These are phyloP conservation scores for Boloria selene DNA, from an alignment of 2,888 invertebrate genomes.

Conservation along the genomic window DNA sequence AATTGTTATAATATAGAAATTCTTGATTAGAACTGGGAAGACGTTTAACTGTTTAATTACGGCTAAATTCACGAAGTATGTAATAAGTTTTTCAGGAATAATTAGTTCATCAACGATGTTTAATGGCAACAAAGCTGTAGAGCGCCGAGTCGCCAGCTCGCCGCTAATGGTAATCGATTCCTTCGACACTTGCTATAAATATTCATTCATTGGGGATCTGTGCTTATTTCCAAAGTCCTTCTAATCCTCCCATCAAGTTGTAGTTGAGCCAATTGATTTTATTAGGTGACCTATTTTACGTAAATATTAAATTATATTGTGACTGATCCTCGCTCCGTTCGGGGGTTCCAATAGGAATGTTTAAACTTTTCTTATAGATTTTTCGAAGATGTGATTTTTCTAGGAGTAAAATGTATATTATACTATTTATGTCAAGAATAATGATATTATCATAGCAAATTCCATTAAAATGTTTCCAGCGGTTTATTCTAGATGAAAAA, in stretches of 20 bases:
- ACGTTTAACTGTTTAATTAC: too few relatives aligned
- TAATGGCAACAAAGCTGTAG: slow-evolving; percentile 34
- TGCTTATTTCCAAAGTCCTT: slow-evolving; percentile 38
- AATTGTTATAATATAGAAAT: too few relatives aligned
- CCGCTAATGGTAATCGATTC: slow-evolving; percentile 49
- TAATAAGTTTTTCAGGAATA: slow-evolving; percentile 31
- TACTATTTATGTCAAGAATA: too few relatives aligned
- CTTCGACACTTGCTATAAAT: slow-evolving; percentile 43
- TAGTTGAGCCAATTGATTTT: slow-evolving; percentile 16
- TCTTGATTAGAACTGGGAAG: too few relatives aligned
- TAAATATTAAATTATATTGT: neutral
- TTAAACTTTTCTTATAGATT: too few relatives aligned
- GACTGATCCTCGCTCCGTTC: too few relatives aligned
- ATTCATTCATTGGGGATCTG: slow-evolving; percentile 40
- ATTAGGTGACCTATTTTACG: slow-evolving; percentile 28
- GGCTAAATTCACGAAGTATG: neutral
- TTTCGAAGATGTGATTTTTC: too few relatives aligned
- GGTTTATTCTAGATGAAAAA: too few relatives aligned
- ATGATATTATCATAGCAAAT: too few relatives aligned
- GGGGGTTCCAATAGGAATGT: too few relatives aligned
- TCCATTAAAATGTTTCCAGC: too few relatives aligned
- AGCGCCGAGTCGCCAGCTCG: slow-evolving; percentile 40
- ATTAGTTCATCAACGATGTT: slow-evolving; percentile 30
- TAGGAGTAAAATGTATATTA: too few relatives aligned
- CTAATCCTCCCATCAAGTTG: slow-evolving; percentile 36